A percentile compares a stretch with the other conserved stretches of the same genome.
These are phyloP conservation scores for Syngnathus acus DNA, from an alignment of 2,797 vertebrate species.

Conservation along the genomic window DNA sequence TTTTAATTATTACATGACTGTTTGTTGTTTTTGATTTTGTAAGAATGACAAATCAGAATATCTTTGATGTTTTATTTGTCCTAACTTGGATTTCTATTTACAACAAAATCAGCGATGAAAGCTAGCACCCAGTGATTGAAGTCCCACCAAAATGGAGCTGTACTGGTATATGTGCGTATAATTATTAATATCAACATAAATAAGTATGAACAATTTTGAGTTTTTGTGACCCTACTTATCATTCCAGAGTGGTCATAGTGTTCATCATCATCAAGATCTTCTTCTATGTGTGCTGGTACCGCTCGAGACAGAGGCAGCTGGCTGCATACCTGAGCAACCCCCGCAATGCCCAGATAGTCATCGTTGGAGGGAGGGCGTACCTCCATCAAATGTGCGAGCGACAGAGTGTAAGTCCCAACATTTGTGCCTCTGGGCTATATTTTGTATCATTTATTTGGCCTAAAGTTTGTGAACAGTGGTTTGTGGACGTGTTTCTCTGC, in stretches of 20 bases:
- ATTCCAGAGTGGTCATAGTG: slow-evolving; percentile 76
- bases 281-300: slow-evolving; percentile 85
- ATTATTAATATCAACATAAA: not conserved
- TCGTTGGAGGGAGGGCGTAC: slow-evolving; percentile 79
- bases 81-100: not conserved
- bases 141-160: slow-evolving; percentile 67
- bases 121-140: slow-evolving; percentile 27
- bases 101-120: slow-evolving; percentile 39
- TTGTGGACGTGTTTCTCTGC: no score
- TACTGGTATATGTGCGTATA: slow-evolving; percentile 82
- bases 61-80: no score
- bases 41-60: no score
- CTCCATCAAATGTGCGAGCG: slow-evolving; percentile 80
- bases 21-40: no score
- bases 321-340: slow-evolving; percentile 80
- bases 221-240: not conserved
- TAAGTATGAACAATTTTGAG: no score
- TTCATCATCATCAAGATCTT: slow-evolving; percentile 84
- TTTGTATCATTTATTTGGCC: no score
- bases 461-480: no score
- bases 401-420: slow-evolving; percentile 70
- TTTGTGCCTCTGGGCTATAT: not conserved
- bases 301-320: slow-evolving; percentile 78
- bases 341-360: slow-evolving; percentile 80
- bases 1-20: no score